Evolutionary conservation across 2,888 invertebrate species (phyloP).

Genomic region (Parochlus steinenii): DNA sequence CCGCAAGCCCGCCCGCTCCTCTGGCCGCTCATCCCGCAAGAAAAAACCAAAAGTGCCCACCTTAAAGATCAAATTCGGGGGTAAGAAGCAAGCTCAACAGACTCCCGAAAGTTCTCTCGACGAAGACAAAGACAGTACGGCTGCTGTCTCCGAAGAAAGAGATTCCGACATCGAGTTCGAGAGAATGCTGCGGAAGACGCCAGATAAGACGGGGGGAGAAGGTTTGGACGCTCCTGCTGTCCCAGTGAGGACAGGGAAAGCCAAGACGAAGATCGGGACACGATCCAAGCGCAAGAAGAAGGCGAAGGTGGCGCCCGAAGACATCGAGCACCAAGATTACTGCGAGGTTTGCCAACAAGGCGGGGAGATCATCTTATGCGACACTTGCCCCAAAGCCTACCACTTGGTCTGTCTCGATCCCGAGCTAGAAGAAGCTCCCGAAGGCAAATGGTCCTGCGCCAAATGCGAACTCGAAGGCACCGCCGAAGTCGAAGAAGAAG

Average conservation of each 20-base stretch:
- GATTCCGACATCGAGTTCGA: slow-evolving; percentile 98
- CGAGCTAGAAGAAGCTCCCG: slow-evolving; percentile 94
- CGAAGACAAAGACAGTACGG: slow-evolving; percentile 32
- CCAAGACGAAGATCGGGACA: slow-evolving; percentile 83
- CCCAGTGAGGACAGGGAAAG: slow-evolving; percentile 40
- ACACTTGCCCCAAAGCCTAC: slow-evolving; percentile 97
- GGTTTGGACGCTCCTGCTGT: slow-evolving; percentile 28
- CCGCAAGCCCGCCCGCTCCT: too few relatives aligned
- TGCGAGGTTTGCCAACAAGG: slow-evolving; percentile 99
- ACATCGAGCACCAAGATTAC: slow-evolving; percentile 89
- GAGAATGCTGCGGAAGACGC: slow-evolving; percentile 82
- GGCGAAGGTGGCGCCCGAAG: slow-evolving; percentile 67
- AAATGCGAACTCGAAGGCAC: slow-evolving; percentile 78
- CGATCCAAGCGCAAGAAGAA: slow-evolving; percentile 80
- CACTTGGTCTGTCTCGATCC: slow-evolving; percentile 97
- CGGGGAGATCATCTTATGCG: slow-evolving; percentile 97
- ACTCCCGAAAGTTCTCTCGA: slow-evolving; percentile 52
- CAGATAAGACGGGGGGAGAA: slow-evolving; percentile 25
- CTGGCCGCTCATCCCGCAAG: too few relatives aligned
- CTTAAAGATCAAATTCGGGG: slow-evolving; percentile 86
- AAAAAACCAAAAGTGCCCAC: slow-evolving; percentile 77
- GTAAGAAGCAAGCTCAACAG: slow-evolving; percentile 48
- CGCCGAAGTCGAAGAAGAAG: slow-evolving; percentile 61
- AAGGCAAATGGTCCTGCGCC: slow-evolving; percentile 92
- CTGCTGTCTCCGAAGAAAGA: slow-evolving; percentile 57